Percentiles rank a stretch among this genome's conserved stretches.
Conservation (phyloP, 1,140 invertebrate genomes). For the Orius insidiosus region DNA sequence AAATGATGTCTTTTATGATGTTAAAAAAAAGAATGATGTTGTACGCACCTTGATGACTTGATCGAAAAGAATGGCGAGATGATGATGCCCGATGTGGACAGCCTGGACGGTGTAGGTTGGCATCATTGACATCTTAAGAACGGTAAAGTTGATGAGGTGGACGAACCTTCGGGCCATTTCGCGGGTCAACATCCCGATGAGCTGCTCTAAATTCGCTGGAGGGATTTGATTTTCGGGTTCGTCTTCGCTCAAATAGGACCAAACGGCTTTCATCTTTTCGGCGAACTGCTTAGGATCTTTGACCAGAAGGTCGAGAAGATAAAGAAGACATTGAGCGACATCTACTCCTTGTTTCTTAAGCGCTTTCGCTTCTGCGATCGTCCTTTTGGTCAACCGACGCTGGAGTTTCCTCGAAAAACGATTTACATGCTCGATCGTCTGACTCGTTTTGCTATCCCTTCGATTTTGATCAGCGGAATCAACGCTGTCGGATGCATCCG, state of each 20-base stretch:
- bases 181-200: constrained; percentile 49
- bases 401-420: constrained; percentile 49
- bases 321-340: constrained; percentile 53
- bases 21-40: not conserved
- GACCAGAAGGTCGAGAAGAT: constrained; percentile 46
- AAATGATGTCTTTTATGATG: not conserved
- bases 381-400: constrained; percentile 49
- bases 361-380: constrained; percentile 51
- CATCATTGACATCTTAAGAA: constrained; percentile 1
- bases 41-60: constrained; percentile 16
- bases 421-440: constrained; percentile 56
- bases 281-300: constrained; percentile 57
- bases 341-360: constrained; percentile 59
- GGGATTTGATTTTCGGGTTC: constrained; percentile 68
- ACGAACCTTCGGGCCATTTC: constrained; percentile 56
- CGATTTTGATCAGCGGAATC: not conserved
- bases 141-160: constrained; percentile 47
- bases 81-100: constrained; percentile 5
- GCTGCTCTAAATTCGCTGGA: constrained; percentile 52
- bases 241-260: constrained; percentile 46
- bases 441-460: constrained; percentile 34
- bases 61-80: constrained; percentile 8
- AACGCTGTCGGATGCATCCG: constrained; percentile 37
- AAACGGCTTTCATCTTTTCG: constrained; percentile 50
- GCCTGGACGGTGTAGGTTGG: constrained; percentile 8